Conservation (phyloP, 2,888 invertebrate species). For the Rotaria macrura region DNA sequence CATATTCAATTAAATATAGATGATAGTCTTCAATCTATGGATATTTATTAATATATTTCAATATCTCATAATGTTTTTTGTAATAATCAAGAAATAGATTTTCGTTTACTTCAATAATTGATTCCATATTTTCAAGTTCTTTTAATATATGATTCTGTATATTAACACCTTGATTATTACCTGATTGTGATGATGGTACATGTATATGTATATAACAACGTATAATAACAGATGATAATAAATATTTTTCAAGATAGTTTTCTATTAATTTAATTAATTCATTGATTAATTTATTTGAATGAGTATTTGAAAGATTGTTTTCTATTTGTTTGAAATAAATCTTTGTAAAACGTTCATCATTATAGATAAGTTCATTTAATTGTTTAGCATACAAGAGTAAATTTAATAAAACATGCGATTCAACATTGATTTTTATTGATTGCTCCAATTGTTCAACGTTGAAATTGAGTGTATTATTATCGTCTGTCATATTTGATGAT, state of each 20-base stretch:
- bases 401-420: neutral
- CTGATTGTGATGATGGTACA: neutral
- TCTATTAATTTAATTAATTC: neutral
- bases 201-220: neutral
- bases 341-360: neutral
- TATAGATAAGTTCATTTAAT: neutral
- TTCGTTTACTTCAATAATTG: neutral
- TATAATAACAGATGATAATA: neutral
- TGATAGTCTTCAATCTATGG: neutral
- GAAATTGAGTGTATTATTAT: neutral
- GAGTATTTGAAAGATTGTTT: neutral
- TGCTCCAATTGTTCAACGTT: neutral
- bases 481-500: neutral
- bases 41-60: neutral
- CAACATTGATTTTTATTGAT: neutral
- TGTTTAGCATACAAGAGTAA: neutral
- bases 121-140: neutral
- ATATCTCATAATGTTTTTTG: neutral
- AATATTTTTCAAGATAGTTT: neutral
- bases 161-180: conserved; percentile 1
- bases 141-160: neutral
- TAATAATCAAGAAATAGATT: neutral
- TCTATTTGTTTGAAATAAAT: neutral
- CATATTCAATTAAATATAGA: conserved; percentile 1
- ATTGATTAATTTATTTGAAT: neutral